A percentile compares a stretch with the other conserved stretches of the same genome.
phyloP scores from a whole-genome alignment of 2,888 invertebrate genomes.

The Opisthograptis luteolata region DNA sequence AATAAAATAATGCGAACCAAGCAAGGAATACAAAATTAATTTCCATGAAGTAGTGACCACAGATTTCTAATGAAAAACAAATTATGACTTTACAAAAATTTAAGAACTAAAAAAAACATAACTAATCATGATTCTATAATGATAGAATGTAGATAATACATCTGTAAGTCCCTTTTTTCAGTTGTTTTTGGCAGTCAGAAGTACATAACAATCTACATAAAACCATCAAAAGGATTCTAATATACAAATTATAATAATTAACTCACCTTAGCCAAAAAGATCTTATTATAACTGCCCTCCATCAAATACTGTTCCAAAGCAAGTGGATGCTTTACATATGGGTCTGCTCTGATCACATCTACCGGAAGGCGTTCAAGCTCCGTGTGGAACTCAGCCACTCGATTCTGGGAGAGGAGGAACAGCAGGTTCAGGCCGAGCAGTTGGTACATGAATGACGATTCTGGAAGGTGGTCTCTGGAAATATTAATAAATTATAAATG shows the following conservation, averaged over 20 bases:
- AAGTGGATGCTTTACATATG: slow-evolving; percentile 97
- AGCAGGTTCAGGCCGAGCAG: slow-evolving; percentile 96
- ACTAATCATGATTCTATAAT: no score
- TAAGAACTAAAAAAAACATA: no score
- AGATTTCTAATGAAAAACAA: no score
- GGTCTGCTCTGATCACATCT: slow-evolving; percentile 95
- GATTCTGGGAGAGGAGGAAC: slow-evolving; percentile 96
- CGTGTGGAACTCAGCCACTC: slow-evolving; percentile 99
- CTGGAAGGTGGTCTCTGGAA: slow-evolving; percentile 88
- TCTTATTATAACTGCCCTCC: slow-evolving; percentile 99
- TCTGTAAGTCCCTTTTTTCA: no score
- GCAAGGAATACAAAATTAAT: no score
- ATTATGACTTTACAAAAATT: no score
- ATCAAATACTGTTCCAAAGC: slow-evolving; percentile 99
- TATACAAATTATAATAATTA: background rate
- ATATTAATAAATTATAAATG: background rate
- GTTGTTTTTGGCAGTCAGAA: no score
- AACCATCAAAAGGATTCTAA: no score
- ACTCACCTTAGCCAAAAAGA: slow-evolving; percentile 92
- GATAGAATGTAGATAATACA: no score
- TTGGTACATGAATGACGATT: slow-evolving; percentile 97
- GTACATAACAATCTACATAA: no score
- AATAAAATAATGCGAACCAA: no score
- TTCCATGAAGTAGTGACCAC: no score
- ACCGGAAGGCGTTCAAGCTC: slow-evolving; percentile 97